Evolutionary conservation across 2,113 vertebrate species (phyloP), one percentile per base, ranked within the genome.

Genomic region (Neopipo cinnamomea): DNA sequence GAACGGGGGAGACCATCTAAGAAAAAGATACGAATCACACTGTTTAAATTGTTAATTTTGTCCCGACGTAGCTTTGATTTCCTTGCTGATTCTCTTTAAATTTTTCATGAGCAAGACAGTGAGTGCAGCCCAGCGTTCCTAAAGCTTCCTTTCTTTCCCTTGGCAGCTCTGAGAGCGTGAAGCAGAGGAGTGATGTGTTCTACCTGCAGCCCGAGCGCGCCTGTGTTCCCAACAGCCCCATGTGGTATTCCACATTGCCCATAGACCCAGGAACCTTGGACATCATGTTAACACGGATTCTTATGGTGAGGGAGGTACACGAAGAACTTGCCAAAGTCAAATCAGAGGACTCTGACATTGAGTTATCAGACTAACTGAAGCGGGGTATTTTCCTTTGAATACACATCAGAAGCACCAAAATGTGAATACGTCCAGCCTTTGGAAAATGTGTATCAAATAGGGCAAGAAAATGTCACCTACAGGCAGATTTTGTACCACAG

Each of bases 151-250:
- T 85, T 39, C 14, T 74, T 75, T 83, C 4, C 53, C 0, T 68
- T 87, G 91, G 18, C 98, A 99, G 99, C 91, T 99, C 99, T 11
- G 98, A 99, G 95, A 99, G 99, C 3, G 99, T 99, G 93, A 99
- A 99, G 97, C 99, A 99, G 97, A 98, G 99, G 75, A 99, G 98
- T 66, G 99, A 99, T 86, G 97, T 99, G 33, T 99, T 99, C 97
- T 99, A 99, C 98, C 99, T 99, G 93, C 99, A 99, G 42, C 99
- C 99, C 0, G 99, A 99, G 97, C 99, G 99, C 88, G 98, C 98
- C 94, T 99, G 99, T 85, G 99, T 99, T 37, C 99, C 99, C 85
- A 99, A 99, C 90, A 99, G 99, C 96, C 99, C 99, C 28, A 98
- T 99, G 96, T 99, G 99, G 99, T 99, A 99, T 95, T 99, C 99